Evolutionary conservation across 2,888 invertebrate genomes (phyloP).

Genomic region (Lordiphosa fenestrarum): DNA sequence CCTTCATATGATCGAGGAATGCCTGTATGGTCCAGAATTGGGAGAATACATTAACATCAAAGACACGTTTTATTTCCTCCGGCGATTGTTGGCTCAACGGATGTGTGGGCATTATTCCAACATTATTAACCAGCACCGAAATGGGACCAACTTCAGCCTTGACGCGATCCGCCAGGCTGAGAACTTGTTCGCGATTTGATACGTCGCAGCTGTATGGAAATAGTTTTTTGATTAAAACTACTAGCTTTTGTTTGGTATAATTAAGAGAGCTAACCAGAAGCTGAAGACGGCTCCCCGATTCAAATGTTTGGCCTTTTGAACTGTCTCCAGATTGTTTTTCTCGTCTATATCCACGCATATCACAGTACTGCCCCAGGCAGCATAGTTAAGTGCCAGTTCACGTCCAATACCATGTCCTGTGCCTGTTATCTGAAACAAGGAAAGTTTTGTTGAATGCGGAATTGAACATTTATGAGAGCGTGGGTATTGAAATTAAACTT

Average conservation of each 20-base stretch:
- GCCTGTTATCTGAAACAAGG: slow-evolving; percentile 87
- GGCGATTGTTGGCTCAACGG: slow-evolving; percentile 84
- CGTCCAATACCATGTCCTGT: slow-evolving; percentile 92
- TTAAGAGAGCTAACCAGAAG: slow-evolving; percentile 77
- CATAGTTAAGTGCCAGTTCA: slow-evolving; percentile 87
- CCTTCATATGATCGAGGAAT: slow-evolving; percentile 89
- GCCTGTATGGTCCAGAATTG: slow-evolving; percentile 89
- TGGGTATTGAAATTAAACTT: too few relatives aligned
- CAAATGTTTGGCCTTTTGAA: slow-evolving; percentile 81
- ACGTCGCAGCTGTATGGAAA: slow-evolving; percentile 86
- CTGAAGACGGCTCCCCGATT: slow-evolving; percentile 77
- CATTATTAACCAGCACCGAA: slow-evolving; percentile 91
- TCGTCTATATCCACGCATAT: slow-evolving; percentile 90
- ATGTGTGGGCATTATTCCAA: slow-evolving; percentile 92
- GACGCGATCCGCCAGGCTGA: slow-evolving; percentile 84
- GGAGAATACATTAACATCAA: slow-evolving; percentile 89
- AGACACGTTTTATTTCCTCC: slow-evolving; percentile 86
- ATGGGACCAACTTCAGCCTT: slow-evolving; percentile 87
- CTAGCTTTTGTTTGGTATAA: neutral
- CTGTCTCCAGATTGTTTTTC: slow-evolving; percentile 85
- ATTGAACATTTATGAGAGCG: too few relatives aligned
- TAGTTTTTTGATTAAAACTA: neutral
- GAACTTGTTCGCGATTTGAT: slow-evolving; percentile 85
- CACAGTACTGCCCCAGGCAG: slow-evolving; percentile 86
- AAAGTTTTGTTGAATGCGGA: neutral